Evolutionary conservation across 2,113 vertebrate species (phyloP).

Genomic region (Leptobrachium ailaonicum): DNA sequence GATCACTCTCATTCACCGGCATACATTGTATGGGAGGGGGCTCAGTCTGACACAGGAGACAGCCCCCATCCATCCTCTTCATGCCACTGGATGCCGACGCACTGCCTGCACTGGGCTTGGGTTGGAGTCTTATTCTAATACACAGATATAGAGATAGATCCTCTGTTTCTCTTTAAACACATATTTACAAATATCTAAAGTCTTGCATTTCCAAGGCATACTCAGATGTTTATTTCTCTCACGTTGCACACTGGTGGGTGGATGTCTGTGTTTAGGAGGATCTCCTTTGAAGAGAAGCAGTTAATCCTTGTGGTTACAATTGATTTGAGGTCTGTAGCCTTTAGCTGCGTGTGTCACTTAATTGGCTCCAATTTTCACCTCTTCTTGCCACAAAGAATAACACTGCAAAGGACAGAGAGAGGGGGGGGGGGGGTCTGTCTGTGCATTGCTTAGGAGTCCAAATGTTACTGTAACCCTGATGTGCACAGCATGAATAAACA

Average conservation of each 20-base stretch:
- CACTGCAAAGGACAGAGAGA: background rate
- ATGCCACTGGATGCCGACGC: background rate
- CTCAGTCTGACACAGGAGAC: constrained; percentile 39
- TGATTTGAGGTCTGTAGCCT: constrained; percentile 32
- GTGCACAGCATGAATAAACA: constrained; percentile 40
- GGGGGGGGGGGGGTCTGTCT: background rate
- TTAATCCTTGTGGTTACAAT: constrained; percentile 29
- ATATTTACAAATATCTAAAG: background rate
- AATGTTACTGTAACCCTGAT: background rate
- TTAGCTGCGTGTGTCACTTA: constrained; percentile 38
- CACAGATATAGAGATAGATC: background rate
- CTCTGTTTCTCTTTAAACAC: too few relatives aligned
- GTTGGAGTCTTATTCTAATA: background rate
- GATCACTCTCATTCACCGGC: constrained; percentile 58
- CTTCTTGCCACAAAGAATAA: constrained; percentile 25
- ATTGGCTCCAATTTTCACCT: constrained; percentile 45
- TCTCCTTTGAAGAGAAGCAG: background rate
- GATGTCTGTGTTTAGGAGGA: background rate
- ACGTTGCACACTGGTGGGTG: background rate
- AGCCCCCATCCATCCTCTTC: constrained; percentile 10
- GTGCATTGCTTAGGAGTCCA: constrained; percentile 3
- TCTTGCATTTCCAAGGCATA: background rate
- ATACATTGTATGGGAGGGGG: constrained; percentile 47
- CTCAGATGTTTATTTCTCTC: background rate
- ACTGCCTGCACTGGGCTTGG: background rate